Conservation (phyloP, 2,888 invertebrate genomes). For the Thalpophila matura region DNA sequence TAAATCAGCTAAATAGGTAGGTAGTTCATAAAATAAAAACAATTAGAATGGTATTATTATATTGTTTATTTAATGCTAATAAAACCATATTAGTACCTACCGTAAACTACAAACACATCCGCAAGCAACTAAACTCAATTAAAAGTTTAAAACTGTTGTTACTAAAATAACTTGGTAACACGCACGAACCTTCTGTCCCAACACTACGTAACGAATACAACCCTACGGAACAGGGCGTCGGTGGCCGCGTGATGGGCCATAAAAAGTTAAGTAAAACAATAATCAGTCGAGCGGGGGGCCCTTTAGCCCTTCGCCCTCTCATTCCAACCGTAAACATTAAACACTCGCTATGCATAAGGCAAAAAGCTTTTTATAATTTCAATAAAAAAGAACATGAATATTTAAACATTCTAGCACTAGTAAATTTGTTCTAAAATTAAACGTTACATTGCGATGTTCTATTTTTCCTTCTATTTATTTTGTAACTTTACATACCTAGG, state of each 20-base stretch:
- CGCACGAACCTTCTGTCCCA: slow-evolving; percentile 36
- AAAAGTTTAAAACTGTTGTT: slow-evolving; percentile 30
- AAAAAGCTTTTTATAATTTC: slow-evolving; percentile 60
- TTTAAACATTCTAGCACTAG: slow-evolving; percentile 32
- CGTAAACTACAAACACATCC: slow-evolving; percentile 35
- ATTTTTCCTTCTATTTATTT: background rate
- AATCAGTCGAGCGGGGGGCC: slow-evolving; percentile 77
- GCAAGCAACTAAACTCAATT: slow-evolving; percentile 34
- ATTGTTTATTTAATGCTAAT: slow-evolving; percentile 14
- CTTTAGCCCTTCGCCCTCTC: slow-evolving; percentile 65
- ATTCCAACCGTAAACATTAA: slow-evolving; percentile 69
- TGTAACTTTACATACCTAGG: background rate
- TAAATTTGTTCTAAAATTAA: slow-evolving; percentile 35
- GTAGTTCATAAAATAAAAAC: slow-evolving; percentile 7
- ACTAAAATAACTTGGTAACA: slow-evolving; percentile 41
- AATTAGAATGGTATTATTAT: background rate
- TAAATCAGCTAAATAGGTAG: background rate
- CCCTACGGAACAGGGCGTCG: slow-evolving; percentile 62
- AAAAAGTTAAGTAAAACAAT: slow-evolving; percentile 87
- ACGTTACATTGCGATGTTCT: slow-evolving; percentile 5
- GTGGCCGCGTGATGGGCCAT: slow-evolving; percentile 71
- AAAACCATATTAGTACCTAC: slow-evolving; percentile 25
- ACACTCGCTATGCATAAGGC: slow-evolving; percentile 65
- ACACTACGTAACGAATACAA: slow-evolving; percentile 55
- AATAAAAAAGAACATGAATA: slow-evolving; percentile 50